phyloP scores from a whole-genome alignment of 2,888 invertebrate genomes.

The Thereva nobilitata region DNA sequence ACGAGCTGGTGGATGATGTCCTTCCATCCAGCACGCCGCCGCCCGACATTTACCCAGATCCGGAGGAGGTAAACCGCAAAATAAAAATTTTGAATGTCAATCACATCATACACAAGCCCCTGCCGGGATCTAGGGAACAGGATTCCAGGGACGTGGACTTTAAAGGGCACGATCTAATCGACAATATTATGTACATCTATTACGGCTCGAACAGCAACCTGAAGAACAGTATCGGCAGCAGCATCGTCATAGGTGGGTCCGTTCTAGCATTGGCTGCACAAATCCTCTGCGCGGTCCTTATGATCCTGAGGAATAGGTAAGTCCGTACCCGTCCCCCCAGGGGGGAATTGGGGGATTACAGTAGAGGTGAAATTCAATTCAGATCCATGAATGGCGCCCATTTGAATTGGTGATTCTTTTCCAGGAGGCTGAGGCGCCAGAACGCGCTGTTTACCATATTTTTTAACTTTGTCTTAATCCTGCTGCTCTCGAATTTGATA shows the following conservation, averaged over 20 bases:
- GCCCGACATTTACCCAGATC: conserved; percentile 45
- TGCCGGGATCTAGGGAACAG: conserved; percentile 20
- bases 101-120: conserved; percentile 17
- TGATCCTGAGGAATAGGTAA: conserved; percentile 43
- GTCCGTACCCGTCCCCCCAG: background rate
- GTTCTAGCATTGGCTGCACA: conserved; percentile 61
- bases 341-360: background rate
- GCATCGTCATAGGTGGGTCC: conserved; percentile 60
- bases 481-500: conserved; percentile 65
- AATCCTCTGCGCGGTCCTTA: conserved; percentile 59
- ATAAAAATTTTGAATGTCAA: conserved; percentile 32
- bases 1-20: conserved; percentile 39
- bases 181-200: conserved; percentile 73
- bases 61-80: conserved; percentile 43
- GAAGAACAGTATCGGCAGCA: conserved; percentile 60
- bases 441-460: conserved; percentile 60
- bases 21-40: conserved; percentile 25
- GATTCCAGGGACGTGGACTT: conserved; percentile 57
- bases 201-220: conserved; percentile 63
- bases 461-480: conserved; percentile 66
- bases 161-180: conserved; percentile 71
- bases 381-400: background rate
- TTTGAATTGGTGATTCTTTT: background rate
- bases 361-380: background rate
- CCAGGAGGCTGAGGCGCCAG: conserved; percentile 43